Percentiles rank a stretch among this genome's conserved stretches.
Evolutionary conservation across 2,888 invertebrate genomes (phyloP).

Genomic region (Dryobota labecula): DNA sequence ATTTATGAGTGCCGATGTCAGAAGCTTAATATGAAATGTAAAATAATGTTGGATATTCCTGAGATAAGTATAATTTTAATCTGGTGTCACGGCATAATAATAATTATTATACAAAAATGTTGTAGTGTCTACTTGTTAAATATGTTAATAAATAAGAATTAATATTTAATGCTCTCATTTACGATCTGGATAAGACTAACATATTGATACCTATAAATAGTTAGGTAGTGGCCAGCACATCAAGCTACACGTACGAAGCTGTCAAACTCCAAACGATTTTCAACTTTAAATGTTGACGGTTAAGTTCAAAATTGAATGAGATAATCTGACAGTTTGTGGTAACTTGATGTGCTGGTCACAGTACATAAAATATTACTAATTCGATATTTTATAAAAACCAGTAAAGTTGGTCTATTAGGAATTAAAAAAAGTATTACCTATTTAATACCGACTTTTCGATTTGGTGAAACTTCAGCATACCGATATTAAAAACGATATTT

Average conservation of each 20-base stretch:
- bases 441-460: neutral
- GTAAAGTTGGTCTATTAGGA: neutral
- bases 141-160: constrained; percentile 29
- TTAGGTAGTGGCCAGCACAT: too few relatives aligned
- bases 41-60: neutral
- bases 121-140: neutral
- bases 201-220: neutral
- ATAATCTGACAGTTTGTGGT: too few relatives aligned
- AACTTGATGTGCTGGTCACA: too few relatives aligned
- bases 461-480: neutral
- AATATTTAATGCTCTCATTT: constrained; percentile 17
- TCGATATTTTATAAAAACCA: neutral
- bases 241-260: too few relatives aligned
- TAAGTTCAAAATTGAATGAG: too few relatives aligned
- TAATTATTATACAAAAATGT: constrained; percentile 9
- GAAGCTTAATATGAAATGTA: neutral
- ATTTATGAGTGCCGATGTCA: constrained; percentile 10
- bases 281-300: too few relatives aligned
- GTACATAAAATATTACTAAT: neutral
- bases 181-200: neutral
- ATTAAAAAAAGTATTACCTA: neutral
- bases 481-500: too few relatives aligned
- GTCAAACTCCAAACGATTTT: too few relatives aligned
- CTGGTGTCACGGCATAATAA: constrained; percentile 1
- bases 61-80: constrained; percentile 13